These are phyloP conservation scores for Sander lucioperca DNA, from an alignment of 2,113 vertebrate species.

Conservation along the genomic window DNA sequence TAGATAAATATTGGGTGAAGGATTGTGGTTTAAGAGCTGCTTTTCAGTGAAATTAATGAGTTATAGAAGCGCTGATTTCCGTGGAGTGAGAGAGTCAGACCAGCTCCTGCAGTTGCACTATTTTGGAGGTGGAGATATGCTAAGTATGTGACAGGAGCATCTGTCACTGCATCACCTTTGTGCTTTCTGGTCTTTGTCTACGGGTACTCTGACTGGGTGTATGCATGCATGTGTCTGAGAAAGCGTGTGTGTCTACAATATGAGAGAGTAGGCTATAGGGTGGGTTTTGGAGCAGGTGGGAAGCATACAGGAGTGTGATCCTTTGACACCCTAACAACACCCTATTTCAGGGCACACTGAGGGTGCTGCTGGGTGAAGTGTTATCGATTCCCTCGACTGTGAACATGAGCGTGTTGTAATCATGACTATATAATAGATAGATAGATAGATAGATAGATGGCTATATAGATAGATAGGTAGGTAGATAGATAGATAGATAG, in stretches of 20 bases:
- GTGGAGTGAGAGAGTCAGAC: constrained; percentile 16
- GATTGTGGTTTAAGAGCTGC: constrained; percentile 61
- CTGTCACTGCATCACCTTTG: constrained; percentile 78
- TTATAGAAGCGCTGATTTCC: constrained; percentile 23
- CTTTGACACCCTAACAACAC: constrained; percentile 81
- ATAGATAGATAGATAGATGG: neutral
- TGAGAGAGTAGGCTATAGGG: constrained; percentile 16
- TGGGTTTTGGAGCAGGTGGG: constrained; percentile 72
- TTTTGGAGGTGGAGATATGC: constrained; percentile 72
- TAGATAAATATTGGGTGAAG: constrained; percentile 74
- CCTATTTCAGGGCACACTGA: constrained; percentile 74
- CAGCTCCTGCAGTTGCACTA: constrained; percentile 49
- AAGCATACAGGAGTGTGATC: constrained; percentile 77
- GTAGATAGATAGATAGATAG: neutral
- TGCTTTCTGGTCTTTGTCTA: constrained; percentile 73
- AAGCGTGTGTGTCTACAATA: constrained; percentile 47
- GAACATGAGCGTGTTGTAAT: constrained; percentile 68
- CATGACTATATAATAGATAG: neutral
- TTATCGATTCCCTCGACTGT: constrained; percentile 60
- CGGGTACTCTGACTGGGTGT: constrained; percentile 41
- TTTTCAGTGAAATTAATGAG: constrained; percentile 43
- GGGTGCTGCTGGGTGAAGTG: constrained; percentile 59
- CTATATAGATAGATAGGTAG: neutral
- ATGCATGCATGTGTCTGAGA: neutral
- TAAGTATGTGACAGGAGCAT: constrained; percentile 71